phyloP scores from a whole-genome alignment of 2,113 vertebrate species.

The Bubalus kerabau region DNA sequence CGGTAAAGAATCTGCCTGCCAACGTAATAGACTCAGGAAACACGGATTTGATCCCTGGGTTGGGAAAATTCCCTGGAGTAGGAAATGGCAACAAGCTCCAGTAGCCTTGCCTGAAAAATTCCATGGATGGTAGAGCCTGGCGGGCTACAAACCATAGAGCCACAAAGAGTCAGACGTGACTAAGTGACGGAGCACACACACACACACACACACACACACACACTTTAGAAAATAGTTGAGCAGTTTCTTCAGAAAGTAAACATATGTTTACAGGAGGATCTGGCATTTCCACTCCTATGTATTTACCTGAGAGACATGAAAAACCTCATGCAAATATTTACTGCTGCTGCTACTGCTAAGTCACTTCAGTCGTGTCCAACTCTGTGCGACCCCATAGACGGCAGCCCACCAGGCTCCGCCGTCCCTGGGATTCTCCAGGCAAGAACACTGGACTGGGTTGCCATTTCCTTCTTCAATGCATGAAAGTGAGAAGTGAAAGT shows the following conservation, averaged over 20 bases:
- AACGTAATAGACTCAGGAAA: neutral
- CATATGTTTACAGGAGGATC: neutral
- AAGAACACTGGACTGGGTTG: no score
- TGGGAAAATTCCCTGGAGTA: neutral
- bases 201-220: neutral
- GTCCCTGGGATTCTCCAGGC: no score
- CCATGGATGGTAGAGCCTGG: neutral
- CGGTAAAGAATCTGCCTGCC: neutral
- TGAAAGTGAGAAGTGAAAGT: no score
- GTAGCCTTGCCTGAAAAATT: neutral
- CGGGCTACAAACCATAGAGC: neutral
- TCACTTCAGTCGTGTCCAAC: no score
- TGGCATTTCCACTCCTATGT: neutral
- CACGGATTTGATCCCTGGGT: neutral
- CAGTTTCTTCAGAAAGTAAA: neutral
- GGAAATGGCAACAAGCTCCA: neutral
- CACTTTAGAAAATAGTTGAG: neutral
- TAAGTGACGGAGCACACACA: neutral
- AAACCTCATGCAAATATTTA: neutral
- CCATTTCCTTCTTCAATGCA: no score
- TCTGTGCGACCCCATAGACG: no score
- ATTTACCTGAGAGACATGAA: neutral
- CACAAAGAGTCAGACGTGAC: neutral
- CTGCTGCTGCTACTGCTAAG: no score
- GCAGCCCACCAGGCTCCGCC: no score